A percentile compares a stretch with the other conserved stretches of the same genome.
These are phyloP conservation scores for Brachyistius frenatus DNA, from an alignment of 2,113 vertebrate species.

Conservation along the genomic window DNA sequence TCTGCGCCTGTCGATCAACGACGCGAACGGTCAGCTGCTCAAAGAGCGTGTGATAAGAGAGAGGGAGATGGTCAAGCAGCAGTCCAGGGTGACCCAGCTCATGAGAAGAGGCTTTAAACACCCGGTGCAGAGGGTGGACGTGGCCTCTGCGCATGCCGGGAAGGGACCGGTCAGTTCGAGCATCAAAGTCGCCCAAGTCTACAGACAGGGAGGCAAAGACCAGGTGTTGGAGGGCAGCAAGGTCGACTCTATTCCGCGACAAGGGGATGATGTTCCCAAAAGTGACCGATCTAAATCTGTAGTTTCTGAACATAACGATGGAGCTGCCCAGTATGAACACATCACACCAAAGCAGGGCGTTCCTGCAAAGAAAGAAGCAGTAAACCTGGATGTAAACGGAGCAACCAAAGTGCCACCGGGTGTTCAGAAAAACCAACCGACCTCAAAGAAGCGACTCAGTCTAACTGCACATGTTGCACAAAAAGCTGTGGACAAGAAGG, in stretches of 20 bases:
- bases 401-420: constrained; percentile 41
- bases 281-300: background rate
- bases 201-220: constrained; percentile 52
- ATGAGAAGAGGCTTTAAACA: constrained; percentile 50
- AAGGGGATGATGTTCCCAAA: background rate
- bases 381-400: constrained; percentile 38
- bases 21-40: constrained; percentile 81
- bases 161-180: constrained; percentile 10
- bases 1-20: constrained; percentile 89
- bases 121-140: constrained; percentile 66
- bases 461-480: constrained; percentile 4
- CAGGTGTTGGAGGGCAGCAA: background rate
- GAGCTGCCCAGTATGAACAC: background rate
- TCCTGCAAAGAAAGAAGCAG: constrained; percentile 45
- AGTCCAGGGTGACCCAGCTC: constrained; percentile 23
- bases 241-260: background rate
- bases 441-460: background rate
- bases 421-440: constrained; percentile 39
- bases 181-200: constrained; percentile 50
- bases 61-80: constrained; percentile 48
- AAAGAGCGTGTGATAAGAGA: constrained; percentile 79
- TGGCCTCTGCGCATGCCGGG: background rate
- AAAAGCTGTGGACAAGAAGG: background rate
- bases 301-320: constrained; percentile 10
- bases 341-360: constrained; percentile 14